Percentiles rank a stretch among this genome's conserved stretches.
These are phyloP conservation scores for Crocuta crocuta DNA, from an alignment of 2,113 vertebrate species.

Conservation along the genomic window DNA sequence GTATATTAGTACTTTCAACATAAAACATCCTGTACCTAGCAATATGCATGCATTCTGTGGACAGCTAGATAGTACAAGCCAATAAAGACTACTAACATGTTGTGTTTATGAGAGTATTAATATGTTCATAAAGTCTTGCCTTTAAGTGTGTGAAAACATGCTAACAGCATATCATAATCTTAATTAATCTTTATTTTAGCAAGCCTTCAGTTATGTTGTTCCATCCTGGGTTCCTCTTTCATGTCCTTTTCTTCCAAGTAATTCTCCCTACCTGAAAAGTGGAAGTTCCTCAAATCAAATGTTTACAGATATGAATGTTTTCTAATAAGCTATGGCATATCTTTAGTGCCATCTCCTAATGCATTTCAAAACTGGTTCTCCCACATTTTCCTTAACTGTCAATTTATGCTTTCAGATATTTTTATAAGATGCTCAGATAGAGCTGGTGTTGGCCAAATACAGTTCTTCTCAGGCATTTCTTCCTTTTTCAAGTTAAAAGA, in stretches of 20 bases:
- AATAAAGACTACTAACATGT: background rate
- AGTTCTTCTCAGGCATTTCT: conserved; percentile 2
- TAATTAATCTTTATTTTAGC: background rate
- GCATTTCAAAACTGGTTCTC: conserved; percentile 69
- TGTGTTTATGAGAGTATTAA: background rate
- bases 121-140: background rate
- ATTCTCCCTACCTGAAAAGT: background rate
- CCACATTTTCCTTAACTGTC: conserved; percentile 64
- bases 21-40: background rate
- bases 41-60: background rate
- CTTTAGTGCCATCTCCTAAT: conserved; percentile 42
- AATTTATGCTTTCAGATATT: conserved; percentile 25
- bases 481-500: background rate
- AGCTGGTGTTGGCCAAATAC: background rate
- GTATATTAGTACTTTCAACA: background rate
- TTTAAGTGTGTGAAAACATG: background rate
- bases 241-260: background rate
- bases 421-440: conserved; percentile 20
- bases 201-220: background rate
- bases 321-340: background rate
- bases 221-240: background rate
- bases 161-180: background rate
- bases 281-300: background rate
- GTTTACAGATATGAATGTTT: background rate
- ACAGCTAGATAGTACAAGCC: background rate